Evolutionary conservation across 2,113 vertebrate genomes (phyloP).

Genomic region (Plotosus lineatus): DNA sequence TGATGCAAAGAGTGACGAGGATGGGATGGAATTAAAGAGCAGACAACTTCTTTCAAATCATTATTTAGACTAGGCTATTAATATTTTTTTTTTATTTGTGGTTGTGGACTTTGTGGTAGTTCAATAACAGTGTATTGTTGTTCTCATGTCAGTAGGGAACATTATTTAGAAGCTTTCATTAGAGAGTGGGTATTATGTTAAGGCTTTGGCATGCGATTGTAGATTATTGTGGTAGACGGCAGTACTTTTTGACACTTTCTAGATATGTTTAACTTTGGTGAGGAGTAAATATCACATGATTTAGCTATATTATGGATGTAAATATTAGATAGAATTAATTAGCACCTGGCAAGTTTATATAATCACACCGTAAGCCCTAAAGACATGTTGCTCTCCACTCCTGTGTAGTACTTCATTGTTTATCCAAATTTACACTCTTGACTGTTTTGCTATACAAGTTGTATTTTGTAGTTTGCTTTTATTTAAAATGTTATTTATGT

Average conservation of each 20-base stretch:
- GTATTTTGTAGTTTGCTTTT: neutral
- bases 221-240: too few relatives aligned
- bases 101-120: neutral
- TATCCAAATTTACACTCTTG: neutral
- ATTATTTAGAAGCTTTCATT: neutral
- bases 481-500: neutral
- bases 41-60: neutral
- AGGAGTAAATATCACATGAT: neutral
- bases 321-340: neutral
- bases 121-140: neutral
- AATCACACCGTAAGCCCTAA: neutral
- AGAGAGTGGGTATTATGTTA: neutral
- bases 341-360: neutral
- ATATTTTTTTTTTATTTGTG: neutral
- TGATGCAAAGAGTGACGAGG: neutral
- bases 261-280: neutral
- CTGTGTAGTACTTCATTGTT: neutral
- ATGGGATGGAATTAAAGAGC: neutral
- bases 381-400: neutral
- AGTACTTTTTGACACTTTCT: neutral
- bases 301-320: neutral
- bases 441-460: neutral
- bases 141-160: neutral
- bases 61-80: neutral
- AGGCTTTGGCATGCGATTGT: neutral